Percentiles rank a stretch among this genome's conserved stretches.
Conservation (phyloP, 1,140 invertebrate genomes). For the Colletes latitarsis region DNA sequence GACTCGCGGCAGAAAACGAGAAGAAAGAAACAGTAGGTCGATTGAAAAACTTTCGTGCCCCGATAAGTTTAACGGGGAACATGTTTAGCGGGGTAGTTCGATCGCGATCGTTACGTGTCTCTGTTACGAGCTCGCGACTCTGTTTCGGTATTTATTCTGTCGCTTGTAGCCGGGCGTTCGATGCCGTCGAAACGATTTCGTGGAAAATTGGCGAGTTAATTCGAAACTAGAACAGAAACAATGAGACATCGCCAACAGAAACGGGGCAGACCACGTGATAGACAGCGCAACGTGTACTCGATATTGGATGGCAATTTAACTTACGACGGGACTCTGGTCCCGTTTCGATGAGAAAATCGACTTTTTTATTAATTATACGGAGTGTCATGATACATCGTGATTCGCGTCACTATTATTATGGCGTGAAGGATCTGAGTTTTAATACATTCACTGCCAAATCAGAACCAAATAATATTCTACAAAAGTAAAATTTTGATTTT, state of each 20-base stretch:
- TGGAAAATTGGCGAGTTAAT: conserved; percentile 21
- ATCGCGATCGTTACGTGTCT: conserved; percentile 19
- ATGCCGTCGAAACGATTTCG: conserved; percentile 16
- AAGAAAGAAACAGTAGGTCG: conserved; percentile 1
- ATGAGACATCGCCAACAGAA: background rate
- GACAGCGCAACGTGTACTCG: background rate
- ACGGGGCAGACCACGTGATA: background rate
- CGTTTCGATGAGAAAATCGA: too few relatives aligned
- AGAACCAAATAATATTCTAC: too few relatives aligned
- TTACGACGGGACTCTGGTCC: too few relatives aligned
- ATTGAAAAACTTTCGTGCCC: conserved; percentile 45
- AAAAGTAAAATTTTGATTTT: too few relatives aligned
- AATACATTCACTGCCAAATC: too few relatives aligned
- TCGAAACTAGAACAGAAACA: background rate
- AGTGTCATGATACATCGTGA: too few relatives aligned
- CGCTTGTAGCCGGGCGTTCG: background rate
- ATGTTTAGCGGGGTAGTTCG: conserved; percentile 21
- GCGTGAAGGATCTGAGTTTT: too few relatives aligned
- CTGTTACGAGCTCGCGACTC: background rate
- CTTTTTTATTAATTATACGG: too few relatives aligned
- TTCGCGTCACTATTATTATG: too few relatives aligned
- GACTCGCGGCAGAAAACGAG: conserved; percentile 1
- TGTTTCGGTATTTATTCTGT: conserved; percentile 4
- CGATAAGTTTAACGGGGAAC: conserved; percentile 24
- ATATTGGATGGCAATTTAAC: background rate